phyloP scores from a whole-genome alignment of 2,797 vertebrate genomes.

The Spheniscus humboldti region DNA sequence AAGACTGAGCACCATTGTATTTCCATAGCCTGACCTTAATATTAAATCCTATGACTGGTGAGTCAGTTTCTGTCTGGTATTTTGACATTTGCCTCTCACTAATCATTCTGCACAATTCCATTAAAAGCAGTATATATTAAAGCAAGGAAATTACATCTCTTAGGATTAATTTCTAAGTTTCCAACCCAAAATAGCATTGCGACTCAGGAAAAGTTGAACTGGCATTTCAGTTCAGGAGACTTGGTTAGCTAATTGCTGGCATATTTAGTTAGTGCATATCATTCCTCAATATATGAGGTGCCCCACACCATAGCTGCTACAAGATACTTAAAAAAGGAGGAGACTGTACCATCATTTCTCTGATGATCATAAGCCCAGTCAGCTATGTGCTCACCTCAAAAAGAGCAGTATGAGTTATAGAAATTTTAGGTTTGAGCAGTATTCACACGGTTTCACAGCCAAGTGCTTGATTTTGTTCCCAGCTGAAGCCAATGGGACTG shows the following conservation, averaged over 20 bases:
- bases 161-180: neutral
- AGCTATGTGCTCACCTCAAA: neutral
- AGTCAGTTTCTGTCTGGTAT: constrained; percentile 62
- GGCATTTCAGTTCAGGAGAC: neutral
- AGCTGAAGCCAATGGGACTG: neutral
- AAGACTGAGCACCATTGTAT: neutral
- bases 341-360: neutral
- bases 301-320: neutral
- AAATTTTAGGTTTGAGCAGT: neutral
- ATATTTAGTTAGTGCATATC: neutral
- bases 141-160: neutral
- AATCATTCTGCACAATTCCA: constrained; percentile 47
- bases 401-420: neutral
- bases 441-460: neutral
- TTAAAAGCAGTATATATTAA: constrained; percentile 33
- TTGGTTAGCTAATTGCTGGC: neutral
- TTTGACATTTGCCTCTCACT: constrained; percentile 54
- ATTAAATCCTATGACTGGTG: constrained; percentile 36
- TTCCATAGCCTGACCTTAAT: constrained; percentile 43
- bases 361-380: neutral
- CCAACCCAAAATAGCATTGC: neutral
- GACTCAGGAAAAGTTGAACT: neutral
- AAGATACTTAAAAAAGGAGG: neutral
- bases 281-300: neutral
- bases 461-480: neutral